Base-by-base conservation (phyloP, 2,113 vertebrate species). In the Pedionomus torquatus region DNA sequence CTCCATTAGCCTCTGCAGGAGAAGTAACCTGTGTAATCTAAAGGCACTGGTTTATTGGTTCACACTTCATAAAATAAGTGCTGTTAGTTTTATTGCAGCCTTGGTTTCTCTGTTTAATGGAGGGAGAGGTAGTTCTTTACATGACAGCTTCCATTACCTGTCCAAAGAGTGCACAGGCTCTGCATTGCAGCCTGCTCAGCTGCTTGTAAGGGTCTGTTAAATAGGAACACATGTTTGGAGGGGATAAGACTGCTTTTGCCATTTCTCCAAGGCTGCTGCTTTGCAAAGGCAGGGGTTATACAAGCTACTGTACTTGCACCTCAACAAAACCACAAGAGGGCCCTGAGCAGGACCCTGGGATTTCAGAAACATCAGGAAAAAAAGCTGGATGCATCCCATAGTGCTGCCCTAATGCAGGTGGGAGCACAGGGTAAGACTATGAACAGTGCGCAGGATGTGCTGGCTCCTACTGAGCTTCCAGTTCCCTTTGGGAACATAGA, bases 31-130 rank as follows among this genome's bases (percentile, higher is more conserved):
- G 33, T 5, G 26, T 41, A 60, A 70, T 60, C 61, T 48, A 37
- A 75, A 82, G 87, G 91, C 75, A 72, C 72, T 4, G 17, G 63
- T 97, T 98, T 98, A 98, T 97, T 94, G 95, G 91, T 97, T 97
- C n/a, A 9, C 96, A 97, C 96, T 83, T 87, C 95, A 65, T 97
- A 97, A 98, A 98, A 72, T 46, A 69, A 94, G 94, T 91, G 65
- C 91, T 95, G 95, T 93, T 95, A 92, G 84, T 89, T 97, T 97
- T 97, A 97, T 71, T 90, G 86, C 74, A 75, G 79, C 20, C 80
- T 84, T 75, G 65, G 31, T 41, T 81, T 68, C 87, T 87, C 35
- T 24, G 15, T 96, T 91, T 78, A 54, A 91, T 75, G 92, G 83
- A 48, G 90, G 84, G 23, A 87, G 90, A 86, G 90, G 44, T 93